phyloP scores from a whole-genome alignment of 2,113 vertebrate genomes.

The Apteryx owenii region DNA sequence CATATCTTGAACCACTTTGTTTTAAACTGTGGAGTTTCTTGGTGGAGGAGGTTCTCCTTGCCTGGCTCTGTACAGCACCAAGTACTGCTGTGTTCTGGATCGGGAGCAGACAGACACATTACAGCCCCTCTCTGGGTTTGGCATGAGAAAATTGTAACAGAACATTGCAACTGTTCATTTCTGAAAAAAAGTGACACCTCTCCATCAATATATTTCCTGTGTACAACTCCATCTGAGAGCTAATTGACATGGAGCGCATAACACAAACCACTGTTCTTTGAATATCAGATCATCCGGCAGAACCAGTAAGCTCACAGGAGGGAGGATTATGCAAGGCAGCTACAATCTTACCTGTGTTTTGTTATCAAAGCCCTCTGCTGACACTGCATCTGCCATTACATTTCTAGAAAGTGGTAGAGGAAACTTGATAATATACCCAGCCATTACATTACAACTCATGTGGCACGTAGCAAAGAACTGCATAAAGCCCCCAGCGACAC shows the following conservation, averaged over 20 bases:
- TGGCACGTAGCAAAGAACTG: conserved; percentile 39
- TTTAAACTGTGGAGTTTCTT: background rate
- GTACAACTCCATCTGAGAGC: background rate
- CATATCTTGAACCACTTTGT: background rate
- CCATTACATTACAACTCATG: conserved; percentile 67
- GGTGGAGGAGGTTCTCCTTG: fast-evolving
- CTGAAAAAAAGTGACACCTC: background rate
- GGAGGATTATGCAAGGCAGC: background rate
- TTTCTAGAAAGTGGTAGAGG: conserved; percentile 45
- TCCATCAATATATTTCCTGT: background rate
- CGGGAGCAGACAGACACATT: background rate
- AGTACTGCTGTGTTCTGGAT: background rate
- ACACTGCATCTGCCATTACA: conserved; percentile 42
- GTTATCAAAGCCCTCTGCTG: conserved; percentile 29
- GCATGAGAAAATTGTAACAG: background rate
- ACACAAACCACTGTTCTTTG: background rate
- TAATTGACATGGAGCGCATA: background rate
- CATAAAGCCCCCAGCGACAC: conserved; percentile 64
- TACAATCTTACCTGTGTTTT: conserved; percentile 45
- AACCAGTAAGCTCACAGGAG: background rate
- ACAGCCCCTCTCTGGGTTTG: background rate
- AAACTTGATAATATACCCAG: conserved; percentile 65
- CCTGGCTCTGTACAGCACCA: background rate
- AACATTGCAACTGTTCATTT: background rate
- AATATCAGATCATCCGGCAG: background rate